phyloP scores from a whole-genome alignment of 2,797 vertebrate species.

The Hipposideros larvatus region DNA sequence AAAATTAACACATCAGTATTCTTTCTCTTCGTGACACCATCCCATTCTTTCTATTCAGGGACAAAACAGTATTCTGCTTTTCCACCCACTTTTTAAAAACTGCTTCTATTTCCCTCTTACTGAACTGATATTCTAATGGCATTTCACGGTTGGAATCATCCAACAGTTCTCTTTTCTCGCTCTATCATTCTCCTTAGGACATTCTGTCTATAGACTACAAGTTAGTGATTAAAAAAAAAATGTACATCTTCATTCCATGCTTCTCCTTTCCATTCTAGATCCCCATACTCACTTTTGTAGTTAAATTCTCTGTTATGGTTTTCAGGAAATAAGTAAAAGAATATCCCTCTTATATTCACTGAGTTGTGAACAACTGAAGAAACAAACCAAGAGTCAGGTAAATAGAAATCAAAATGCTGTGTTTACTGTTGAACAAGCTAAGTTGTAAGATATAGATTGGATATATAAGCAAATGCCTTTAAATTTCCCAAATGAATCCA shows the following conservation, averaged over 20 bases:
- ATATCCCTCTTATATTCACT: not conserved
- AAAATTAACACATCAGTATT: not conserved
- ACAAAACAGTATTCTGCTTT: not conserved
- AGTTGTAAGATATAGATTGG: not conserved
- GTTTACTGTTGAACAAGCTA: not conserved
- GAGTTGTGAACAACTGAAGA: not conserved
- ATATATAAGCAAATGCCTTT: not conserved
- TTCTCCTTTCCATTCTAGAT: not conserved
- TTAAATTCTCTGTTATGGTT: not conserved
- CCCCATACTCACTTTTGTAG: not conserved
- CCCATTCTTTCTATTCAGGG: not conserved
- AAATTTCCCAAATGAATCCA: not conserved
- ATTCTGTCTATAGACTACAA: not conserved
- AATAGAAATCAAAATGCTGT: not conserved
- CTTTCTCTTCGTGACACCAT: not conserved
- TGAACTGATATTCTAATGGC: not conserved
- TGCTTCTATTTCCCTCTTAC: not conserved
- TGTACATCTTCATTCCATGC: not conserved
- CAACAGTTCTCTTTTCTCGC: not conserved
- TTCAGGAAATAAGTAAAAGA: not conserved
- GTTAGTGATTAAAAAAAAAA: not conserved
- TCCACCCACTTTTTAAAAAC: not conserved
- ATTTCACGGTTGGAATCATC: not conserved
- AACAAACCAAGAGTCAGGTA: not conserved
- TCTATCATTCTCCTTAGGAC: not conserved